Percentiles rank a stretch among this genome's conserved stretches.
Evolutionary conservation across 1,140 invertebrate genomes (phyloP).

Genomic region (Trichonephila inaurata): DNA sequence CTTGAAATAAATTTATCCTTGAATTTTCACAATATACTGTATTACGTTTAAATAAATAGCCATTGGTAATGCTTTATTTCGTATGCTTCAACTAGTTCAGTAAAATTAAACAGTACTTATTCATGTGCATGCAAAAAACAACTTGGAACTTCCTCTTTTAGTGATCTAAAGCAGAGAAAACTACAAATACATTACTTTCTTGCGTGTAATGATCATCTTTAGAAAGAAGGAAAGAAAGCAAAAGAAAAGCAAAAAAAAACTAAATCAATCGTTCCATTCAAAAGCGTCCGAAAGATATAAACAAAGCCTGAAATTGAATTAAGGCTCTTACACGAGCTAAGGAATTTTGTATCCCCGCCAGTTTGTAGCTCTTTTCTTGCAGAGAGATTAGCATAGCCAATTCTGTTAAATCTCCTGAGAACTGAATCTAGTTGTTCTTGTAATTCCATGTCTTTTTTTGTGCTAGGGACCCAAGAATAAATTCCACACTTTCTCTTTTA

Average conservation of each 20-base stretch:
- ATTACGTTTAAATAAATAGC: too few relatives aligned
- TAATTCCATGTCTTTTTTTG: background rate
- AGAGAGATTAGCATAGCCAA: conserved; percentile 69
- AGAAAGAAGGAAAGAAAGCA: background rate
- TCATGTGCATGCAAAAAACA: background rate
- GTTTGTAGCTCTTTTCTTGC: background rate
- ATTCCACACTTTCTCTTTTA: background rate
- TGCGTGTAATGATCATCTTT: conserved; percentile 44
- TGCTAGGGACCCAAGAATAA: background rate
- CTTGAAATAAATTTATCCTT: too few relatives aligned
- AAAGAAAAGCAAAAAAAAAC: background rate
- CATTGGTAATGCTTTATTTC: background rate
- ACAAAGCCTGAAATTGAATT: conserved; percentile 68
- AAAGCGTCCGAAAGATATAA: conserved; percentile 37
- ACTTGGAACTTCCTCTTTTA: background rate
- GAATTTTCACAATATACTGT: too few relatives aligned
- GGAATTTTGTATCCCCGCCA: conserved; percentile 41
- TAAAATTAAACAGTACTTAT: background rate
- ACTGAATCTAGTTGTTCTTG: conserved; percentile 56
- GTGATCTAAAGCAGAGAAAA: background rate
- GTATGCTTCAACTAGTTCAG: background rate
- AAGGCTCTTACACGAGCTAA: conserved; percentile 57
- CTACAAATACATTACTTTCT: conserved; percentile 33
- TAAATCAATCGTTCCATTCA: conserved; percentile 42
- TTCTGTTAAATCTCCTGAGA: conserved; percentile 53